Evolutionary conservation across 2,888 invertebrate genomes (phyloP).

Genomic region (Callyntrura guangdongensis): DNA sequence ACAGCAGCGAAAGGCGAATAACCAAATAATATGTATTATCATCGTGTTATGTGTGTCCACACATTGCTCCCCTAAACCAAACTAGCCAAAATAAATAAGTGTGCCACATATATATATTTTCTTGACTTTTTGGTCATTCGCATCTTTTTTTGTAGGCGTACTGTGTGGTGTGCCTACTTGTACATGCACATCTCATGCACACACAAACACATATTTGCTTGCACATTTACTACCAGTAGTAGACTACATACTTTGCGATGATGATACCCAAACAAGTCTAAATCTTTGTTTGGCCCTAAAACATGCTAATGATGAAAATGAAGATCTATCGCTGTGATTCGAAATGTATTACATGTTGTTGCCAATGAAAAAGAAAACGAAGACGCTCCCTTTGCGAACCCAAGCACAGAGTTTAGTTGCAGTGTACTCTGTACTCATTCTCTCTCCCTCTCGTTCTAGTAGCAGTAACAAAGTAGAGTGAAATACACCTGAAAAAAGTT

Average conservation of each 20-base stretch:
- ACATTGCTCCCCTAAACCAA: conserved; percentile 19
- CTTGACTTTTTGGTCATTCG: conserved; percentile 76
- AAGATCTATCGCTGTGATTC: conserved; percentile 39
- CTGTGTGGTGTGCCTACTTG: no score
- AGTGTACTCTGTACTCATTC: no score
- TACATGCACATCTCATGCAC: not conserved
- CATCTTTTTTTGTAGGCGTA: not conserved
- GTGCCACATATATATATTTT: conserved; percentile 74
- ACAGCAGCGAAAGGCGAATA: conserved; percentile 4
- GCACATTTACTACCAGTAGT: not conserved
- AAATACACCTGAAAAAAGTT: conserved; percentile 54
- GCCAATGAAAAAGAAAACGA: conserved; percentile 49
- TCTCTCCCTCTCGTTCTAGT: no score
- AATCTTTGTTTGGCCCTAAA: conserved; percentile 49
- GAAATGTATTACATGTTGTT: conserved; percentile 17
- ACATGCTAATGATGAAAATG: conserved; percentile 58
- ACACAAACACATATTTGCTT: conserved; percentile 15
- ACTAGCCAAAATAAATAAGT: conserved; percentile 66
- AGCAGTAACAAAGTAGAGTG: not conserved
- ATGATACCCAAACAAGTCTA: conserved; percentile 43
- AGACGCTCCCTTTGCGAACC: not conserved
- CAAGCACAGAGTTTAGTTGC: not conserved
- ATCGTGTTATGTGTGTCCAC: conserved; percentile 15
- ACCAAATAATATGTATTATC: conserved; percentile 23
- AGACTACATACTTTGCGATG: not conserved